Percentiles rank a stretch among this genome's conserved stretches.
These are phyloP conservation scores for Falcaria lacertinaria DNA, from an alignment of 2,888 invertebrate species.

Conservation along the genomic window DNA sequence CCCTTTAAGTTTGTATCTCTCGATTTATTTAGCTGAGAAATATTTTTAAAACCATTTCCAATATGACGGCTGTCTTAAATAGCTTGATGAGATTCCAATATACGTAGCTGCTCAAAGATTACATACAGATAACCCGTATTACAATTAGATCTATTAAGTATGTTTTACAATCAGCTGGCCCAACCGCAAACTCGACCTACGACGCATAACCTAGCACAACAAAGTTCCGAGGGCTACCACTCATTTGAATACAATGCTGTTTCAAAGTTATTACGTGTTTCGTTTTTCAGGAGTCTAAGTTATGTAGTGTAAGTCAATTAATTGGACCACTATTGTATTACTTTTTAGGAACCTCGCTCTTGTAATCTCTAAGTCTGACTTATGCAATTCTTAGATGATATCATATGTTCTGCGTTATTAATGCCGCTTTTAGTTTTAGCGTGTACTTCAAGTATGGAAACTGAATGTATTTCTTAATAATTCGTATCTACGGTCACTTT, in stretches of 20 bases:
- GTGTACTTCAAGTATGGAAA: too few species aligned
- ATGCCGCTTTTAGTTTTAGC: too few species aligned
- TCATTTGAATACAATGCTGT: constrained; percentile 3
- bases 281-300: neutral
- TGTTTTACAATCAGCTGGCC: constrained; percentile 24
- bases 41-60: too few species aligned
- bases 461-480: too few species aligned
- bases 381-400: constrained; percentile 8
- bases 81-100: too few species aligned
- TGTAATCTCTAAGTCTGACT: neutral
- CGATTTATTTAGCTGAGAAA: too few species aligned
- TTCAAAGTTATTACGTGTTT: neutral
- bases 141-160: too few species aligned
- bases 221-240: constrained; percentile 8
- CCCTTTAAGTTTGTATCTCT: too few species aligned
- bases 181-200: constrained; percentile 24
- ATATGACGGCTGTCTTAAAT: too few species aligned
- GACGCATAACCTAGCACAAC: constrained; percentile 9
- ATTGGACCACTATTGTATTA: neutral
- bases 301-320: neutral
- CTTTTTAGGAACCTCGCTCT: neutral
- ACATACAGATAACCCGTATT: too few species aligned
- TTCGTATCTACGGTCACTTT: too few species aligned
- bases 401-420: neutral
- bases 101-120: neutral